Evolutionary conservation across 1,140 invertebrate species (phyloP), one percentile per base, ranked within the genome.

Genomic region (Belonocnema kinseyi): DNA sequence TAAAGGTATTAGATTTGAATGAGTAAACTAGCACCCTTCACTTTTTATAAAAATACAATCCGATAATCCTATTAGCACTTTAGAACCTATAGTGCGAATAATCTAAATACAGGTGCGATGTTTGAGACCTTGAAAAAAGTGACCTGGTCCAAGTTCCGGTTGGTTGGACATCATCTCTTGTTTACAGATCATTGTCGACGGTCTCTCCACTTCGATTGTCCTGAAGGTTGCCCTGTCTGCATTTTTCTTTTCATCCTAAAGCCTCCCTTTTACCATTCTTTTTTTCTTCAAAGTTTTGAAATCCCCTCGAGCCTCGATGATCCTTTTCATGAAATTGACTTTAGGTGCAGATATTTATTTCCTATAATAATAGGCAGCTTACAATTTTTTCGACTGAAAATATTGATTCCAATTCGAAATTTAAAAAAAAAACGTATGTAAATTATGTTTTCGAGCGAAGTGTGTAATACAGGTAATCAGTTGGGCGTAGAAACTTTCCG

Each of bases 61-160:
- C 74, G 77, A 54, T 87, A 85, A 88, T 88, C 85, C 85, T 86
- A 85, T 88, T 88, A 87, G 74, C 66, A 52, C 58, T 75, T 75
- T 19, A 53, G 61, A 61, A 53, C 0, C 26, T 33, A 33, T 82
- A 81, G 80, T 82, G 79, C 70, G 70, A 56, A 71, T 75, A 79
- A 40, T 80, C 79, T 83, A 84, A 84, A 84, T 74, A 85, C 84
- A 84, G 84, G 80, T 85, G 84, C 78, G 66, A 66, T 66, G 33
- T 66, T 40, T 66, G 61, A 40, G 50, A 46, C 75, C 71, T 72
- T 58, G 12, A 61, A 46, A 78, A 73, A 50, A 73, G 50, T 51
- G 75, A 84, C 80, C 75, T 71, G 77, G 61, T 46, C n/a, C 13
- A 19, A 19, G 51, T 61, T 81, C 72, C 70, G 53, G 56, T 56